A percentile compares a stretch with the other conserved stretches of the same genome.
Conservation (phyloP, 2,888 invertebrate species). For the Clitarchus hookeri region DNA sequence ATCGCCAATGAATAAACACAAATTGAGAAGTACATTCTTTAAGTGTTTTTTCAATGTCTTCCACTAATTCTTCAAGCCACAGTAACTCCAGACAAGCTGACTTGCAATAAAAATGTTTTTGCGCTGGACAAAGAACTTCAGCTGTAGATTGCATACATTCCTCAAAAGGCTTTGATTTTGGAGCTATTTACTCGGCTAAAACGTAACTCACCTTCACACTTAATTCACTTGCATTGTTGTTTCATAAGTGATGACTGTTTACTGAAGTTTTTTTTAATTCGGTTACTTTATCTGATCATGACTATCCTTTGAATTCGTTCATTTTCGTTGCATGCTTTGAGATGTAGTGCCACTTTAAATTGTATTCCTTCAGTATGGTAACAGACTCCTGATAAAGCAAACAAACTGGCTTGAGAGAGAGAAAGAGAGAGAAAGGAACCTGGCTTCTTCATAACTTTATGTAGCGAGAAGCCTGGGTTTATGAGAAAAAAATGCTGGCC, state of each 20-base stretch:
- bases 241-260: background rate
- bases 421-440: too few species aligned
- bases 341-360: background rate
- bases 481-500: too few species aligned
- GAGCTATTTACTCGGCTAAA: background rate
- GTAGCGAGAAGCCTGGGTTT: too few species aligned
- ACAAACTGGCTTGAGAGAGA: conserved; percentile 4
- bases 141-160: background rate
- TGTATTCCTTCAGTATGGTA: background rate
- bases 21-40: background rate
- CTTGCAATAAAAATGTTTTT: background rate
- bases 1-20: background rate
- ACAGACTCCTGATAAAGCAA: background rate
- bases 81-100: conserved; percentile 5
- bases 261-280: background rate
- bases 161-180: background rate
- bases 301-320: background rate
- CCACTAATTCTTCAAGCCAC: conserved; percentile 16
- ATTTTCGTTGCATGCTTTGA: background rate
- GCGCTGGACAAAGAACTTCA: background rate
- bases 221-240: background rate
- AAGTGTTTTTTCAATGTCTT: background rate
- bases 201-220: background rate
- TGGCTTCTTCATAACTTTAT: too few species aligned
- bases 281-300: background rate